A percentile compares a stretch with the other conserved stretches of the same genome.
Conservation (phyloP, 2,113 vertebrate species). For the Oryzias melastigma region DNA sequence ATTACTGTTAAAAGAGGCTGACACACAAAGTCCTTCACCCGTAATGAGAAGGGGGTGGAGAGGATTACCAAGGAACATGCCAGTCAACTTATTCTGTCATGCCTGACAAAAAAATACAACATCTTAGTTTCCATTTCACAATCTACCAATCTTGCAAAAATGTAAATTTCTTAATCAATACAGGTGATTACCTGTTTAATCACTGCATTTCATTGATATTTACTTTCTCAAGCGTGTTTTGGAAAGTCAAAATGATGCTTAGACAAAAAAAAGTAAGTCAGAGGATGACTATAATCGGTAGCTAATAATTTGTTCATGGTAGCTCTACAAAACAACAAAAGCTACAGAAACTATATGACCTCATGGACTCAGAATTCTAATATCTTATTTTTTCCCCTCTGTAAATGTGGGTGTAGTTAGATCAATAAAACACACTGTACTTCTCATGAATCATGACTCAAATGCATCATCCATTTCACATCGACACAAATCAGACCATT, state of each 20-base stretch:
- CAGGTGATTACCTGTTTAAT: too few relatives aligned
- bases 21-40: slow-evolving; percentile 23
- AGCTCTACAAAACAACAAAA: slow-evolving; percentile 33
- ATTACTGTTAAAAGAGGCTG: slow-evolving; percentile 26
- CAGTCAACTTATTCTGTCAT: slow-evolving; percentile 5
- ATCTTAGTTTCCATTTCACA: neutral
- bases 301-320: slow-evolving; percentile 27
- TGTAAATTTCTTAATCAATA: too few relatives aligned
- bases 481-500: neutral
- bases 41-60: slow-evolving; percentile 1
- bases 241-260: neutral
- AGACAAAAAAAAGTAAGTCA: slow-evolving; percentile 16
- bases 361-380: slow-evolving; percentile 1
- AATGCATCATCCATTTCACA: neutral
- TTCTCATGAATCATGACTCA: neutral
- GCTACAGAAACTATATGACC: slow-evolving; percentile 11
- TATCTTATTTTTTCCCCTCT: neutral
- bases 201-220: too few relatives aligned
- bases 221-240: too few relatives aligned
- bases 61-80: slow-evolving; percentile 1
- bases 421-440: neutral
- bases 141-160: neutral
- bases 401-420: too few relatives aligned
- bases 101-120: neutral
- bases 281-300: slow-evolving; percentile 17